phyloP scores from a whole-genome alignment of 2,113 vertebrate species.

The Perca flavescens region DNA sequence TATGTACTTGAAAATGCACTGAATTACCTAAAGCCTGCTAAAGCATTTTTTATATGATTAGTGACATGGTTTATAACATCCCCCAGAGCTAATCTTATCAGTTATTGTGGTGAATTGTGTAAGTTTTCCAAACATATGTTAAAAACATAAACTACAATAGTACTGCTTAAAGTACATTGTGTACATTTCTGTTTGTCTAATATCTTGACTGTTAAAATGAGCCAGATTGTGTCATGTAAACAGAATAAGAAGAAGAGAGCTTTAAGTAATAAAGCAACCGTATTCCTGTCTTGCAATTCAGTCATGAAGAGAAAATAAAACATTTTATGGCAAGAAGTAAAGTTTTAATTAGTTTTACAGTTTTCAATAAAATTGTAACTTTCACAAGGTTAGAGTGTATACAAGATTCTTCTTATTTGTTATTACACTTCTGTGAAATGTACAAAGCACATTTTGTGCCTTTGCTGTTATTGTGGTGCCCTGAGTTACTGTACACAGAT shows the following conservation, averaged over 20 bases:
- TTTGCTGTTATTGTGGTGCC: not conserved
- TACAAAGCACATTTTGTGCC: not conserved
- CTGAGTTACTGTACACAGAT: not conserved
- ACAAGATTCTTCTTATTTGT: not conserved
- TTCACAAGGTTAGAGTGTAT: not conserved
- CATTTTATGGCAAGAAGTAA: not conserved
- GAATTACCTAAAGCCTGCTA: not conserved
- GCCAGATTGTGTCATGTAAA: not conserved
- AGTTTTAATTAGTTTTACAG: not conserved
- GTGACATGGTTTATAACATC: not conserved
- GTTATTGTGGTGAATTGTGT: too few species aligned
- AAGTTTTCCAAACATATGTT: not conserved
- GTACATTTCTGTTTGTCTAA: not conserved
- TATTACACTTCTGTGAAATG: not conserved
- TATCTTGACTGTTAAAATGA: not conserved
- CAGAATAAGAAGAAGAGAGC: not conserved
- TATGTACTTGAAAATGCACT: not conserved
- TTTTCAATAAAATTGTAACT: not conserved
- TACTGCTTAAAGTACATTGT: not conserved
- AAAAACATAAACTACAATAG: not conserved
- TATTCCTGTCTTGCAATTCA: not conserved
- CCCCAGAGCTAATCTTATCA: not conserved
- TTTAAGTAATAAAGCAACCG: not conserved
- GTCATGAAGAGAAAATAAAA: not conserved
- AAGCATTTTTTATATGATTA: not conserved